Base-by-base conservation (phyloP, 2,113 vertebrate genomes). In the Ondatra zibethicus region DNA sequence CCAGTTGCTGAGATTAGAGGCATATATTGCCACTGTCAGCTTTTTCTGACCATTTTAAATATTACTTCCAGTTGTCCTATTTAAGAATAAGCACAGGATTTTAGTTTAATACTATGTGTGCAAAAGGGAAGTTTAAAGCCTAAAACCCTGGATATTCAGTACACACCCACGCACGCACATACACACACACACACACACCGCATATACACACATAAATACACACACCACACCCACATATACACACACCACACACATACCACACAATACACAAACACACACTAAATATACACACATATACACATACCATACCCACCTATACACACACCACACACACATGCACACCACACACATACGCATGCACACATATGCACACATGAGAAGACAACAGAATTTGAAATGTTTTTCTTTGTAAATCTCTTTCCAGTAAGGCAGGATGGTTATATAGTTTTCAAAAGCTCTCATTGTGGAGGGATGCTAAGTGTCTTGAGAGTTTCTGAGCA, bases 11-110 rank as follows among this genome's bases (percentile, higher is more conserved):
- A 29, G 36, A 73, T 88, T 19, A 88, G 47, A 88, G 47, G 36
- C 17, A 36, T 58, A 23, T 12, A 39, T 33, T 25, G 36, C 86
- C 33, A 5, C 2, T 1, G 19, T 50, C 33, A 72, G 47, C 66
- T 42, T 86, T 91, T 16, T 85, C 68, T 73, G 72, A 50, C 50
- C 31, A 52, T 93, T 93, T 92, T 93, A 45, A 96, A 81, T 76
- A 84, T 76, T 31, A 80, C 33, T 12, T 78, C 19, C n/a, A 61
- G 84, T 88, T 89, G 47, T 80, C 42, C 50, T 93, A 66, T 7
- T 73, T 81, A 75, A 95, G 7, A 39, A 5, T 45, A 85, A 77
- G 23, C 23, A 72, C 19, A 61, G 11, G 47, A 36, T 11, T 88
- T 86, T 81, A 5, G 84, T 31, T 82, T 80, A 92, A 80, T 81